Evolutionary conservation across 1,140 invertebrate genomes (phyloP).

Genomic region (Drosophila malerkotliana): DNA sequence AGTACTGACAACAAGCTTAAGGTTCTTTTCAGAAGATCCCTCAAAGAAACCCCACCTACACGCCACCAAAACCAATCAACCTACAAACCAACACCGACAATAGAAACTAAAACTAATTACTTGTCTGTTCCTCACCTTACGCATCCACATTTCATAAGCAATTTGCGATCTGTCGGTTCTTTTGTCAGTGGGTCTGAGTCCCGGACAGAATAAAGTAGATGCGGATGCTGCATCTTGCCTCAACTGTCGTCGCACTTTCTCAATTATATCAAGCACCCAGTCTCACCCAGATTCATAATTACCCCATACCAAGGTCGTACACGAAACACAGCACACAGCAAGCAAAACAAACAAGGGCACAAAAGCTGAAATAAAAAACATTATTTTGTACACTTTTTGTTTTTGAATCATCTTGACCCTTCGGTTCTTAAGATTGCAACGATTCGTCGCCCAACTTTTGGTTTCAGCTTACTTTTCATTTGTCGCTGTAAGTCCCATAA

Average conservation of each 20-base stretch:
- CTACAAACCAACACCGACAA: slow-evolving; percentile 11
- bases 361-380: slow-evolving; percentile 41
- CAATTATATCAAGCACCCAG: slow-evolving; percentile 39
- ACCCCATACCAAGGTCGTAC: slow-evolving; percentile 16
- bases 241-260: slow-evolving; percentile 19
- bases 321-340: slow-evolving; percentile 20
- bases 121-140: slow-evolving; percentile 31
- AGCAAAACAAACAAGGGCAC: slow-evolving; percentile 25
- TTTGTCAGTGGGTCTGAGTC: slow-evolving; percentile 22
- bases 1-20: slow-evolving; percentile 59
- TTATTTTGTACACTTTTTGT: slow-evolving; percentile 51
- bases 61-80: slow-evolving; percentile 34
- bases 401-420: slow-evolving; percentile 29
- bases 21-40: slow-evolving; percentile 68
- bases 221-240: neutral
- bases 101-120: neutral
- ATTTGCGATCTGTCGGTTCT: slow-evolving; percentile 48
- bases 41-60: slow-evolving; percentile 3
- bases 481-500: slow-evolving; percentile 33
- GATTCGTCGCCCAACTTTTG: slow-evolving; percentile 25
- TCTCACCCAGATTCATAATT: slow-evolving; percentile 59
- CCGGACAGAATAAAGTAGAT: slow-evolving; percentile 6
- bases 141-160: slow-evolving; percentile 47
- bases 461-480: slow-evolving; percentile 24
- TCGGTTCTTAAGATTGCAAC: slow-evolving; percentile 15